These are phyloP conservation scores for Heliconius erato DNA, from an alignment of 2,888 invertebrate genomes.

Conservation along the genomic window DNA sequence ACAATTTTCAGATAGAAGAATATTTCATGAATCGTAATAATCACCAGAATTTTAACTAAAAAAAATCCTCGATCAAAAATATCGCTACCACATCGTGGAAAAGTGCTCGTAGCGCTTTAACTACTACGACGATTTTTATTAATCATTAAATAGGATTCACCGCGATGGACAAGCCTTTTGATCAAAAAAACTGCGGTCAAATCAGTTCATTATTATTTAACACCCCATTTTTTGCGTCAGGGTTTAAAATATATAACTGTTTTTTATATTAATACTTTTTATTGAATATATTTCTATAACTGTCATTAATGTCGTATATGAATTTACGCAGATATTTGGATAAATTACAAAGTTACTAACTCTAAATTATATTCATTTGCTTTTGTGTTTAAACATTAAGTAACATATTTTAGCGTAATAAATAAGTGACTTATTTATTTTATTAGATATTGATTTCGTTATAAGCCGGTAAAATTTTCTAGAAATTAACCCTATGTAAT, in stretches of 20 bases:
- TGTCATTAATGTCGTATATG: not conserved
- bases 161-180: too few species aligned
- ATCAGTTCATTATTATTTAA: too few species aligned
- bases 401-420: not conserved
- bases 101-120: too few species aligned
- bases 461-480: not conserved
- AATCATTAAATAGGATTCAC: too few species aligned
- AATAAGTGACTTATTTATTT: not conserved
- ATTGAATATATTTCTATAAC: not conserved
- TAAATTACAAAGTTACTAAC: not conserved
- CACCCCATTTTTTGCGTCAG: too few species aligned
- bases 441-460: not conserved
- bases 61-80: too few species aligned
- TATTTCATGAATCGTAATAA: not conserved
- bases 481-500: not conserved
- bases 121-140: too few species aligned
- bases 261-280: not conserved
- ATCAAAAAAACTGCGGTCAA: too few species aligned
- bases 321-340: not conserved
- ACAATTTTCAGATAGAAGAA: not conserved
- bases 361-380: not conserved
- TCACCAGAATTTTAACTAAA: too few species aligned
- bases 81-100: too few species aligned
- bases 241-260: not conserved
- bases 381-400: not conserved